Base-by-base conservation (phyloP, 2,113 vertebrate genomes). In the Marmota monax region DNA sequence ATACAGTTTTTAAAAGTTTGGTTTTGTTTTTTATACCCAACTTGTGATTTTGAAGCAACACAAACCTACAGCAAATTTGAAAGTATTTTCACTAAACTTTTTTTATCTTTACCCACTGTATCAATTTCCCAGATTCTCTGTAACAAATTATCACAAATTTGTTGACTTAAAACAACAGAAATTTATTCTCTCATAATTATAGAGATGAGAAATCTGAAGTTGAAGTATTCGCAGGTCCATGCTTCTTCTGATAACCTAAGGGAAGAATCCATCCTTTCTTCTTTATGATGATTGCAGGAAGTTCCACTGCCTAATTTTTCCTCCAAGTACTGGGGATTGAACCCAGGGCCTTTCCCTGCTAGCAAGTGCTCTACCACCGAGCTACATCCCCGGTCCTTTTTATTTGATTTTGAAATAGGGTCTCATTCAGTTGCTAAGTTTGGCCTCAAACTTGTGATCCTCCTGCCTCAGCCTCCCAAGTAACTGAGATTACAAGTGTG, bases 221-320 rank as follows among this genome's bases (percentile, higher is more conserved):
- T 39, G 34, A 48, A 56, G 23, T 17, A 3, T 63, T 18, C 0
- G 1, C 29, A 5, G 29, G 34, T 2, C 9, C 7, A 0, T 16
- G 0, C 34, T 91, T 2, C 42, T 37, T 7, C 42, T 76, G 18
- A 67, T 37, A 39, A 1, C 23, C 11, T 12, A 14, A 13, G 37
- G 39, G 10, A 32, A 63, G 48, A 20, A 79, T 13, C 5, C 16
- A 67, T 73, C 39, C 10, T 58, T 78, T 23, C 13, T 78, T 85
- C 39, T 37, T 37, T 39, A 9, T 25, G 8, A 34, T n/a, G 2
- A 58, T 20, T 32, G 3, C 25, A 16, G 3, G 45, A 67, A 70
- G 34, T 20, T 70, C 34, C 7, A n/a, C 34, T 70, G 5, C 32
- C 32, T 70, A 69, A n/a, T 29, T 18, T n/a, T n/a, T n/a, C 34